Evolutionary conservation across 2,797 vertebrate species (phyloP).

Genomic region (Anguilla obscura): DNA sequence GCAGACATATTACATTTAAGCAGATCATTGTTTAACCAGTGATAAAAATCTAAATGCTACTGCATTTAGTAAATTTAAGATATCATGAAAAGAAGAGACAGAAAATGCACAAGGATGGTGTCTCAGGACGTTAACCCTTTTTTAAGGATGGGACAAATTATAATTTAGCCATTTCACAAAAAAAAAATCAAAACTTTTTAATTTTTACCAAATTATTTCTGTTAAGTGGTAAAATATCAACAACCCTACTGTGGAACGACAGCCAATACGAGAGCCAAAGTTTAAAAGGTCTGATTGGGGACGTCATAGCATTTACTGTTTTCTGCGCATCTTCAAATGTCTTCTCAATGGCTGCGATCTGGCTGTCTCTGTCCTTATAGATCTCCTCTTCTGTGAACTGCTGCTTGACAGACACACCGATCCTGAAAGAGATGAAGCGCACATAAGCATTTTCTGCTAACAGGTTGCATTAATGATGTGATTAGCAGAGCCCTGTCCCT

Average conservation of each 20-base stretch:
- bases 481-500: background rate
- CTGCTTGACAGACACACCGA: slow-evolving; percentile 95
- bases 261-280: background rate
- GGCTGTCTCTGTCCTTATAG: slow-evolving; percentile 94
- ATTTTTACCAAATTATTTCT: too few species aligned
- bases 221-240: background rate
- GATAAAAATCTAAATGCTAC: background rate
- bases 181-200: too few species aligned
- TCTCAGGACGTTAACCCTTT: background rate
- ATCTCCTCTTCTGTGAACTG: slow-evolving; percentile 97
- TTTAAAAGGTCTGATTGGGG: too few species aligned
- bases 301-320: slow-evolving; percentile 64
- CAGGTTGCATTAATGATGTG: background rate
- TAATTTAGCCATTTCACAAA: too few species aligned
- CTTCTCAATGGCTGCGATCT: slow-evolving; percentile 94
- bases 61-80: background rate
- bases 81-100: background rate
- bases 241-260: background rate
- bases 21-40: too few species aligned
- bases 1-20: too few species aligned
- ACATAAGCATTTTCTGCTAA: background rate
- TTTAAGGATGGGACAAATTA: background rate
- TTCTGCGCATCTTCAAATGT: slow-evolving; percentile 95
- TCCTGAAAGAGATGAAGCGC: slow-evolving; percentile 64
- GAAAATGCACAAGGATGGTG: background rate